Base-by-base conservation (phyloP, 2,113 vertebrate species). In the Anseranas semipalmata region DNA sequence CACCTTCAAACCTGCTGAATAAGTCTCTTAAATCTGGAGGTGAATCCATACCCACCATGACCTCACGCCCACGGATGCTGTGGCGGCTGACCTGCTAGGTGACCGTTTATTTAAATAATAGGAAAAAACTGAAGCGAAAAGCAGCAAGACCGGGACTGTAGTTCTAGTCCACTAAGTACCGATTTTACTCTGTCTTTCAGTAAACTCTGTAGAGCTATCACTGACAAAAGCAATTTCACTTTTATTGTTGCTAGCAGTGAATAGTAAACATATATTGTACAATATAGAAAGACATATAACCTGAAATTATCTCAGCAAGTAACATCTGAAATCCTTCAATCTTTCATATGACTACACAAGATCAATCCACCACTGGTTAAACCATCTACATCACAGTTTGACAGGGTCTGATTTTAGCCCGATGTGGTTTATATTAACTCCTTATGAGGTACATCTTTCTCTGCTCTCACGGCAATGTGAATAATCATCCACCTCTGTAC, bases 11-110 rank as follows among this genome's bases (percentile, higher is more conserved):
- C 4, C 6, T 1, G 10, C 32, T 5, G 7, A 50, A 2, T 3
- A 65, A 28, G 15, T 11, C 24, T 15, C 27, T 12, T 13, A 76
- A 52, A 20, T 9, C 12, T 7, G 21, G 35, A 52, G 15, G 16
- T 10, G 43, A 45, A 52, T 6, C 50, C 50, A 22, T 5, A 25
- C 8, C 30, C 48, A 62, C n/a, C 5, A 0, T 4, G 52, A 60
- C 53, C 37, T 66, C 20, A 5, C 1, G 35, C 14, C 22, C 1
- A 1, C 0, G 6, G 27, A 53, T 2, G 9, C 0, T 2, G 50
- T 0, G 0, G 43, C 3, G 1, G 33, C 22, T 32, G 39, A 48
- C 21, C 39, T 12, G 7, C 19, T 12, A 21, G 14, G n/a, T 6
- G 50, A 20, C 28, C 43, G 10, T 22, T 84, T 62, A 2, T 1